A percentile compares a stretch with the other conserved stretches of the same genome.
Evolutionary conservation across 2,113 vertebrate genomes (phyloP).

Genomic region (Ascaphus truei): DNA sequence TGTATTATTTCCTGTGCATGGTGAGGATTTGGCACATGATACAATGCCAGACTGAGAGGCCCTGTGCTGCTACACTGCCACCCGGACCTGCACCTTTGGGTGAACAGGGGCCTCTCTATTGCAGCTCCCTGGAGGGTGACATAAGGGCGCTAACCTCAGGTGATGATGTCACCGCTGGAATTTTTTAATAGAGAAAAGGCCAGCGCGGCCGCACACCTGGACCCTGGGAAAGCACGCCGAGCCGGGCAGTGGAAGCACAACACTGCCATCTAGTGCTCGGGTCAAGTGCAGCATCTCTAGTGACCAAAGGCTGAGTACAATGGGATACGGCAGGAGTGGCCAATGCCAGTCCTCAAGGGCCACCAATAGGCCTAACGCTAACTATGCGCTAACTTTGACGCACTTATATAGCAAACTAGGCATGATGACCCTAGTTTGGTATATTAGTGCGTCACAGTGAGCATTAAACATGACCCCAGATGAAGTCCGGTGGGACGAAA

Average conservation of each 20-base stretch:
- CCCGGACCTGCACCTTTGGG: conserved; percentile 33
- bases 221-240: conserved; percentile 13
- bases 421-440: too few species aligned
- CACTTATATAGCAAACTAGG: too few species aligned
- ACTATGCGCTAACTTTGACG: too few species aligned
- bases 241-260: neutral
- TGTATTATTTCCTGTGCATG: conserved; percentile 24
- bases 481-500: too few species aligned
- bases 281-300: too few species aligned
- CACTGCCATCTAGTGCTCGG: conserved; percentile 22
- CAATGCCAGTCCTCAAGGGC: too few species aligned
- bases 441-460: too few species aligned
- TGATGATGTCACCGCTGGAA: conserved; percentile 37
- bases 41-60: conserved; percentile 19
- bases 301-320: too few species aligned
- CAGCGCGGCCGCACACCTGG: conserved; percentile 22
- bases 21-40: conserved; percentile 18
- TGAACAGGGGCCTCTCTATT: conserved; percentile 34
- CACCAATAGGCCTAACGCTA: too few species aligned
- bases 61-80: conserved; percentile 7
- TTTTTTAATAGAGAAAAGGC: conserved; percentile 36
- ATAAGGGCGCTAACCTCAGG: conserved; percentile 33
- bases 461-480: too few species aligned
- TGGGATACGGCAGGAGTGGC: too few species aligned
- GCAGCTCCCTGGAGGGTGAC: conserved; percentile 35